Evolutionary conservation across 2,888 invertebrate species (phyloP).

Genomic region (Nycteola revayana): DNA sequence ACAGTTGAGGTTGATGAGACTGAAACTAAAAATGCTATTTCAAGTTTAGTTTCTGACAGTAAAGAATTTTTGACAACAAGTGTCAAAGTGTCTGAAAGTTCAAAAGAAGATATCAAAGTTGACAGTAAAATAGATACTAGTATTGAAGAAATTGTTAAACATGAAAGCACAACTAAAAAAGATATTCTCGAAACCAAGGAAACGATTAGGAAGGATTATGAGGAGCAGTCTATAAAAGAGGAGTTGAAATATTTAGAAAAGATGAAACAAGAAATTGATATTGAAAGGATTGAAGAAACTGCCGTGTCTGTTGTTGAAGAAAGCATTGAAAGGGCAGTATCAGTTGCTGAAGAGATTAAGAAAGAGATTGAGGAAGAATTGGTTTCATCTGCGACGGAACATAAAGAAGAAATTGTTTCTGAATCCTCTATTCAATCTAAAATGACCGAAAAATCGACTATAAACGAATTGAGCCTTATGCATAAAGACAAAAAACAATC

Average conservation of each 20-base stretch:
- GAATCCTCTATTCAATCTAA: conserved; percentile 6
- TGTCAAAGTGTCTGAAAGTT: conserved; percentile 10
- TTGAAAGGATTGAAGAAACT: conserved; percentile 56
- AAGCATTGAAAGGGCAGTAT: conserved; percentile 59
- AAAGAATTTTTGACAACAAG: conserved; percentile 10
- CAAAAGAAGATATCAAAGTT: conserved; percentile 4
- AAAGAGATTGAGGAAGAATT: conserved; percentile 53
- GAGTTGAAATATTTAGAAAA: conserved; percentile 36
- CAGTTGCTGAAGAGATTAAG: conserved; percentile 57
- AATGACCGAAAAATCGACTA: background rate
- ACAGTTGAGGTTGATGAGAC: background rate
- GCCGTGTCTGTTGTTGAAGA: conserved; percentile 57
- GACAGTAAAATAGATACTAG: conserved; percentile 6
- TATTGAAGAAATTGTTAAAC: conserved; percentile 8
- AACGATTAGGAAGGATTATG: conserved; percentile 20
- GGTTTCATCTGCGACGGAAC: conserved; percentile 4
- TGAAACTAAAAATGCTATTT: conserved; percentile 18
- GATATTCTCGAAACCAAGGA: conserved; percentile 23
- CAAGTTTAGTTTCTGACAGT: conserved; percentile 3
- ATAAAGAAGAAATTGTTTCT: background rate
- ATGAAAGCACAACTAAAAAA: conserved; percentile 5
- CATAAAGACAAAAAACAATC: background rate
- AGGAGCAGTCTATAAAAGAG: conserved; percentile 30
- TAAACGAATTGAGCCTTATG: background rate
- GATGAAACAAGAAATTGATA: conserved; percentile 46